phyloP scores from a whole-genome alignment of 1,140 invertebrate genomes.

The Hetaerina americana region DNA sequence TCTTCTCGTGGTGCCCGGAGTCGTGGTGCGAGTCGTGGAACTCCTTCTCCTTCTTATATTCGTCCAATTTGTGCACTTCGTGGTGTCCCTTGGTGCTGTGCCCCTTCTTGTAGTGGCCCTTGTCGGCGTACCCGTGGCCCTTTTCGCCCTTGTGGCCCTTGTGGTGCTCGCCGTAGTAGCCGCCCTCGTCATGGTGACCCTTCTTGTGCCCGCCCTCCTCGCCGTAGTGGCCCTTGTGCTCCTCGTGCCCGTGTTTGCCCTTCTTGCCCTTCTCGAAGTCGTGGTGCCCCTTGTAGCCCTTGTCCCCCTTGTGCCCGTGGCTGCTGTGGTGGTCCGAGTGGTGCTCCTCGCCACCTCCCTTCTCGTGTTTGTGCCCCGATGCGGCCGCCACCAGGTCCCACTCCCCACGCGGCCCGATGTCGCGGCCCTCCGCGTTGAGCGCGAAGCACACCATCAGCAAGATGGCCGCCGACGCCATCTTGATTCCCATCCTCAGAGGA shows the following conservation, averaged over 20 bases:
- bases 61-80: conserved; percentile 35
- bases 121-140: conserved; percentile 34
- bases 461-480: conserved; percentile 23
- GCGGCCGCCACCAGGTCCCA: conserved; percentile 33
- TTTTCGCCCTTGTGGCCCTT: conserved; percentile 38
- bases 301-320: conserved; percentile 42
- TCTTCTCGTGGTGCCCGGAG: conserved; percentile 51
- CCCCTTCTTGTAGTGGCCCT: conserved; percentile 32
- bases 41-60: conserved; percentile 59
- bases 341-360: conserved; percentile 41
- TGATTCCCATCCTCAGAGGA: not conserved
- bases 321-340: conserved; percentile 40
- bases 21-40: conserved; percentile 71
- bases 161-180: conserved; percentile 35
- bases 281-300: conserved; percentile 41
- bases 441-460: not conserved
- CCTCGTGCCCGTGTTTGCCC: conserved; percentile 50
- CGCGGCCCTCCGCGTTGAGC: not conserved
- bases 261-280: conserved; percentile 44
- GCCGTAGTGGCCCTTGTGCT: conserved; percentile 46
- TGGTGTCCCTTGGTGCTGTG: conserved; percentile 33
- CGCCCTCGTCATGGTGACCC: conserved; percentile 42
- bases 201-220: conserved; percentile 49
- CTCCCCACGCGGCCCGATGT: not conserved
- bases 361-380: conserved; percentile 28